Base-by-base conservation (phyloP, 1,140 invertebrate genomes). In the Lepidurus apus region DNA sequence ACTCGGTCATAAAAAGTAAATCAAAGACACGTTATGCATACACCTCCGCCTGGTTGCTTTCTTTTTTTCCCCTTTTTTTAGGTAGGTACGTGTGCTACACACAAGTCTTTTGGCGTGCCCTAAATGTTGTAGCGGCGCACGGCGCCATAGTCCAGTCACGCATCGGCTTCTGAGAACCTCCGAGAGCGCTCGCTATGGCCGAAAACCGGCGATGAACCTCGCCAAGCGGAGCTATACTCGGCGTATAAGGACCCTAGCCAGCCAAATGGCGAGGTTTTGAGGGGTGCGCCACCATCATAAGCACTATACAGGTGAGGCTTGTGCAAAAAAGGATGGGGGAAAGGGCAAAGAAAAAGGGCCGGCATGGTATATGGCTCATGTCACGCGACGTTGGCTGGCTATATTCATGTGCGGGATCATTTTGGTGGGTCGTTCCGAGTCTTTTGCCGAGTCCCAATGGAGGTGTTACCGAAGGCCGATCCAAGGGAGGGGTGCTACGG, bases 361-460 rank as follows among this genome's bases (percentile, higher is more conserved):
- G 53, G n/a, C 9, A 21, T 65, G 53, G 53, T 65, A 65, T 65
- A 65, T 65, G 17, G 53, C 21, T 65, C 53, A 7, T 13, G 53
- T 65, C 53, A 65, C 53, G 53, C 53, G 21, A 65, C 53, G 17
- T 13, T 65, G n/a, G 53, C 34, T 34, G 53, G 53, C 17, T 65
- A 21, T 65, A 34, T 65, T 65, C 53, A 21, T 65, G 53, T 65
- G 53, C 53, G 53, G 53, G 53, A 65, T 65, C 53, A 65, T 65
- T 65, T 65, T 65, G 53, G 53, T 65, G 53, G 53, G 53, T 65
- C 53, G 53, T 65, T 65, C 53, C 53, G 53, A 65, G 53, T 65
- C 53, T 65, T 65, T 65, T 65, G 53, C 53, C 13, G 53, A 65
- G 53, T 65, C 53, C 53, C 53, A 65, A 65, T 65, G 53, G 53